These are phyloP conservation scores for Argyresthia goedartella DNA, from an alignment of 2,888 invertebrate genomes.

Conservation along the genomic window DNA sequence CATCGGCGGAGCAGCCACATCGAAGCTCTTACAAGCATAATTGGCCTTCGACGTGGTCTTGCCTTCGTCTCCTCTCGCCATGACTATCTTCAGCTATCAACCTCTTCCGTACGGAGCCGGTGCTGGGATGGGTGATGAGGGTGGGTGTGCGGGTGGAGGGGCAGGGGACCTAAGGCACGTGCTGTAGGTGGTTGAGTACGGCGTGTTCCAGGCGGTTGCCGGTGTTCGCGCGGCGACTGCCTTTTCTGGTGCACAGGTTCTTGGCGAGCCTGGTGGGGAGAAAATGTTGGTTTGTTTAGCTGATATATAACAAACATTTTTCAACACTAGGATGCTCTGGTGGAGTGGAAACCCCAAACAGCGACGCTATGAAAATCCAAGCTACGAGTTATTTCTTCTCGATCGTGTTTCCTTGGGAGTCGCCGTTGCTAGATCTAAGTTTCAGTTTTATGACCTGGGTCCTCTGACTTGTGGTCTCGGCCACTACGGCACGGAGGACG, in stretches of 20 bases:
- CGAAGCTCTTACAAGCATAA: conserved; percentile 51
- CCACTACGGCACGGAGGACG: too few relatives aligned
- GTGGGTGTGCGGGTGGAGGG: conserved; percentile 15
- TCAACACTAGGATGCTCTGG: background rate
- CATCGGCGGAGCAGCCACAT: conserved; percentile 44
- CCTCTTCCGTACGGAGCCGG: conserved; percentile 27
- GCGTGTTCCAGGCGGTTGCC: conserved; percentile 88
- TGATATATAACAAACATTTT: too few relatives aligned
- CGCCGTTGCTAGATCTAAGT: too few relatives aligned
- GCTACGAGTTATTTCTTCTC: too few relatives aligned
- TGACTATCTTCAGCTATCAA: conserved; percentile 18
- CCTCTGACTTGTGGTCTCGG: too few relatives aligned
- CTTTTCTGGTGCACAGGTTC: conserved; percentile 84
- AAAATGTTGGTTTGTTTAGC: background rate
- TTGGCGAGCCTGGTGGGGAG: conserved; percentile 79
- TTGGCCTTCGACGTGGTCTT: conserved; percentile 55
- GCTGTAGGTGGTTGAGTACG: conserved; percentile 85
- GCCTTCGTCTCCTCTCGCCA: conserved; percentile 67
- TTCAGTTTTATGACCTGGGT: too few relatives aligned
- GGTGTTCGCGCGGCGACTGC: conserved; percentile 87
- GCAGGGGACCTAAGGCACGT: conserved; percentile 79
- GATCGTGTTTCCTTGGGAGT: too few relatives aligned
- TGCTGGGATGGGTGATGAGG: conserved; percentile 37
- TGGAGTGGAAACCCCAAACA: background rate
- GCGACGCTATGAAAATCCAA: too few relatives aligned